These are phyloP conservation scores for Agriopis aurantiaria DNA, from an alignment of 2,888 invertebrate species.

Conservation along the genomic window DNA sequence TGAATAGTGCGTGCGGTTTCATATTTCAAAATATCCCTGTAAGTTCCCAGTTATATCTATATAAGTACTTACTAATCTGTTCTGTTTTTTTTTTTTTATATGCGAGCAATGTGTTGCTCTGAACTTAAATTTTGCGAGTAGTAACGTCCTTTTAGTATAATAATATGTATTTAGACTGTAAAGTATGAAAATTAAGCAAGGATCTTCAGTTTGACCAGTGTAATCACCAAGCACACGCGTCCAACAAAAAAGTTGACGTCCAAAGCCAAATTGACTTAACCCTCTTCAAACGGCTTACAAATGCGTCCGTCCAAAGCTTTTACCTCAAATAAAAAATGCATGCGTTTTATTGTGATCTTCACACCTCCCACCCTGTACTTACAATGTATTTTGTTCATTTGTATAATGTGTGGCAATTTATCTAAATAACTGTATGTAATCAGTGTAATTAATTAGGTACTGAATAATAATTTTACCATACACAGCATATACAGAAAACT, in stretches of 20 bases:
- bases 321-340: constrained; percentile 80
- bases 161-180: too few relatives aligned
- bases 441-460: not conserved
- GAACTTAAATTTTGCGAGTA: too few relatives aligned
- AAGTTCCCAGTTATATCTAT: too few relatives aligned
- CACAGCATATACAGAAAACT: too few relatives aligned
- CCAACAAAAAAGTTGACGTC: constrained; percentile 79
- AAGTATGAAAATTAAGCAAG: constrained; percentile 3
- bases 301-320: constrained; percentile 78
- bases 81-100: too few relatives aligned
- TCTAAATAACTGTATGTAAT: not conserved
- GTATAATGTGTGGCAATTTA: constrained; percentile 1
- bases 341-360: constrained; percentile 78
- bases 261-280: constrained; percentile 82
- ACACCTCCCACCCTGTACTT: constrained; percentile 65
- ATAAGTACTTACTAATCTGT: too few relatives aligned
- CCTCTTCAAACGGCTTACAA: constrained; percentile 82
- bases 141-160: too few relatives aligned
- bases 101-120: too few relatives aligned
- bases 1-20: not conserved
- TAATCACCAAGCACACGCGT: constrained; percentile 59
- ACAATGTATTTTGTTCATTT: constrained; percentile 18
- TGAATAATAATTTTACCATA: not conserved
- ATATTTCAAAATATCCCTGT: not conserved
- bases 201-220: constrained; percentile 26